Percentiles rank a stretch among this genome's conserved stretches.
Conservation (phyloP, 2,797 vertebrate species). For the Sebastes elongatus region DNA sequence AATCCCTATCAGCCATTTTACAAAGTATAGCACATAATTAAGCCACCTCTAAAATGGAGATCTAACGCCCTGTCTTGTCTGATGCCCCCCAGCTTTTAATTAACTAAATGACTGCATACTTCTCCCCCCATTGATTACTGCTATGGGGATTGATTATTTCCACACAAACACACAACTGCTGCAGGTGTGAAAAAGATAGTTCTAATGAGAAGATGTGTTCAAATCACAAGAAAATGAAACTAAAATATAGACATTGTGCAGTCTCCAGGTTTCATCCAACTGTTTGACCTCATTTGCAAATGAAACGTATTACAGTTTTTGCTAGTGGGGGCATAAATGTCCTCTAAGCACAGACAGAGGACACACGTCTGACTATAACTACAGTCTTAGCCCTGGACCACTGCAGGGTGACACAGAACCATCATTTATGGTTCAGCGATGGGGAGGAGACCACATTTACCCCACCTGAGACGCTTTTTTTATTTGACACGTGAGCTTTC, state of each 20-base stretch:
- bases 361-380: constrained; percentile 11
- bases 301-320: constrained; percentile 22
- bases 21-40: constrained; percentile 79
- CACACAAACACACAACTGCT: constrained; percentile 51
- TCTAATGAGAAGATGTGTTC: constrained; percentile 58
- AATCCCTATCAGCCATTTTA: constrained; percentile 80
- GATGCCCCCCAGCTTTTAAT: constrained; percentile 85
- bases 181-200: constrained; percentile 55
- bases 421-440: constrained; percentile 10
- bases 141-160: constrained; percentile 79
- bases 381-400: not conserved
- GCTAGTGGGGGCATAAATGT: constrained; percentile 42
- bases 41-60: constrained; percentile 77
- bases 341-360: constrained; percentile 56
- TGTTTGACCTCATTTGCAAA: constrained; percentile 48
- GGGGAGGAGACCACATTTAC: constrained; percentile 44
- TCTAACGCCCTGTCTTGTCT: constrained; percentile 67
- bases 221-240: constrained; percentile 41
- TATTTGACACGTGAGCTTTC: constrained; percentile 22
- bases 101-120: constrained; percentile 83
- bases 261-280: not conserved
- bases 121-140: constrained; percentile 79
- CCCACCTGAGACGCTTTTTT: constrained; percentile 43
- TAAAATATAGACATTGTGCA: constrained; percentile 43
- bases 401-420: constrained; percentile 6